Evolutionary conservation across 2,888 invertebrate species (phyloP).

Genomic region (Plagodis pulveraria): DNA sequence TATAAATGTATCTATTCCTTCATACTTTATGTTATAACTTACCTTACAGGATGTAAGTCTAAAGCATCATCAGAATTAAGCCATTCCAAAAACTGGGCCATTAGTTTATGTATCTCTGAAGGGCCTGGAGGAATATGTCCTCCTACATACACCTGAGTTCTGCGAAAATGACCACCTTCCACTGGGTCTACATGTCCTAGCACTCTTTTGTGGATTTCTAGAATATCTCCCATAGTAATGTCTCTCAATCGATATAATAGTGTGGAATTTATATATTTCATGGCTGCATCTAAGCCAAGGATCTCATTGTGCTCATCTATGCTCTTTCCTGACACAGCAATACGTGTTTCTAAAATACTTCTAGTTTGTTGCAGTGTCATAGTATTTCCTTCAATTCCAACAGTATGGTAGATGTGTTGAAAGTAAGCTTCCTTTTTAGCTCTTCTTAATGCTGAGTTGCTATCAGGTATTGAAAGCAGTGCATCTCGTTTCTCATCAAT

Average conservation of each 20-base stretch:
- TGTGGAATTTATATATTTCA: constrained; percentile 95
- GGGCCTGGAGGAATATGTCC: constrained; percentile 97
- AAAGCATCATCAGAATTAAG: constrained; percentile 94
- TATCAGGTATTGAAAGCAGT: constrained; percentile 92
- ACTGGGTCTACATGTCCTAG: constrained; percentile 97
- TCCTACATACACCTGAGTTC: constrained; percentile 97
- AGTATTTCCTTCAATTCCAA: constrained; percentile 98
- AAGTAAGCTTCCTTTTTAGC: constrained; percentile 98
- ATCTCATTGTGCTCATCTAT: constrained; percentile 99
- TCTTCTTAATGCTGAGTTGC: constrained; percentile 91
- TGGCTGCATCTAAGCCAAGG: constrained; percentile 95
- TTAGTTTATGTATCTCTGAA: constrained; percentile 90
- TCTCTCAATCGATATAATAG: constrained; percentile 91
- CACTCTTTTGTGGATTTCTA: constrained; percentile 96
- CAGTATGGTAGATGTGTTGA: constrained; percentile 98
- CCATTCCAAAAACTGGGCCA: constrained; percentile 97
- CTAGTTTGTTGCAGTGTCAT: constrained; percentile 97
- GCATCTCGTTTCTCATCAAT: constrained; percentile 94
- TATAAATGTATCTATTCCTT: too few species aligned
- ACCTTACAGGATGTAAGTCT: constrained; percentile 94
- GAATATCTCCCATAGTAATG: constrained; percentile 93
- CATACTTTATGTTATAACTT: constrained; percentile 21
- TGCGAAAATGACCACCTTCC: constrained; percentile 94
- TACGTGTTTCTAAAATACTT: constrained; percentile 94
- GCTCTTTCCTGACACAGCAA: constrained; percentile 93